Evolutionary conservation across 1,140 invertebrate genomes (phyloP), one percentile per base, ranked within the genome.

Genomic region (Eriocheir sinensis): DNA sequence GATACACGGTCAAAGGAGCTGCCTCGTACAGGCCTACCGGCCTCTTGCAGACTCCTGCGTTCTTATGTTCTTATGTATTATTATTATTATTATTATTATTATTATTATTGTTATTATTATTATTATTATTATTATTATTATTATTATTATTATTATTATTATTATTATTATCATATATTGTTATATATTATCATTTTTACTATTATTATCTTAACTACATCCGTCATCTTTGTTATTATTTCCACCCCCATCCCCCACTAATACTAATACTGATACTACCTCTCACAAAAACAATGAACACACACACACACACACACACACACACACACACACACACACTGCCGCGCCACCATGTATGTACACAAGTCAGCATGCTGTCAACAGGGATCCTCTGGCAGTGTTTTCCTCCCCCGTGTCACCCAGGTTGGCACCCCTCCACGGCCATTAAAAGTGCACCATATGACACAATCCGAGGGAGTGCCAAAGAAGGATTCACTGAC

Each of bases 91-190:
- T 72, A 86, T 86, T 86, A 86, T 86, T 36, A 86, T 86, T 36
- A 36, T 34, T 36, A 86, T 86, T 86, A 86, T 86, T 86, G 36
- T 86, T 86, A 86, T 86, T 86, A 38, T 86, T 86, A 86, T 86
- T 86, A 86, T 86, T 86, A 86, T 86, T 86, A 36, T 86, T 86
- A 36, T 36, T 36, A 86, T 86, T n/a, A 83, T 83, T n/a, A 83
- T 83, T 83, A 83, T 83, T n/a, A 83, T 83, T 8, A 83, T 83
- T n/a, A 83, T 83, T n/a, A 83, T 83, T n/a, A 83, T n/a, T 83
- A 83, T n/a, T n/a, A 83, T 83, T 21, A 3, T n/a, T 83, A 83
- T 83, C 36, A 83, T 83, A n/a, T 21, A n/a, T 83, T n/a, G 12
- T 83, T 83, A n/a, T n/a, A n/a, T n/a, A n/a, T n/a, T n/a, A n/a